Conservation (phyloP, 2,888 invertebrate species). For the Bellardia bayeri region DNA sequence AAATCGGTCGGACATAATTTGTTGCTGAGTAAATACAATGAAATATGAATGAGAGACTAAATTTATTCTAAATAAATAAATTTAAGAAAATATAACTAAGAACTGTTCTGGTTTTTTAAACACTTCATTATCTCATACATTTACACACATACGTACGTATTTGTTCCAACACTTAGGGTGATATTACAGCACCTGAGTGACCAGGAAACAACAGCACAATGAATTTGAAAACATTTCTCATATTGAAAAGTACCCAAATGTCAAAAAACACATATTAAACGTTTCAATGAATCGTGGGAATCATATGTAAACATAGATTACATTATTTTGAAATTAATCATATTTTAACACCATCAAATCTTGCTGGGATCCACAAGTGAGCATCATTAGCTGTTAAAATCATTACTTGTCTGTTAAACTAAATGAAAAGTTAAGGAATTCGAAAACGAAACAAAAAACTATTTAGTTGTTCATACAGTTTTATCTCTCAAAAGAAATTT, state of each 20-base stretch:
- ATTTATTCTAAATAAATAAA: no score
- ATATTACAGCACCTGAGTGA: no score
- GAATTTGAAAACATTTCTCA: no score
- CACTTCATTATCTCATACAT: no score
- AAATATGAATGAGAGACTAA: no score
- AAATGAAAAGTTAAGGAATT: neutral
- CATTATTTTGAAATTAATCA: slow-evolving; percentile 18
- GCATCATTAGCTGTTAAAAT: neutral
- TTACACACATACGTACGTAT: no score
- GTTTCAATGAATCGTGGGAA: neutral
- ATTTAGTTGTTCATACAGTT: neutral
- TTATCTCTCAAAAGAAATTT: slow-evolving; percentile 24
- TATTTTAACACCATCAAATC: neutral
- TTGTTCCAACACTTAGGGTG: no score
- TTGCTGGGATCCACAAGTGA: slow-evolving; percentile 15
- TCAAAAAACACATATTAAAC: no score
- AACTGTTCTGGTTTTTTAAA: neutral
- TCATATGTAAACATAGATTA: neutral
- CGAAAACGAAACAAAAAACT: neutral
- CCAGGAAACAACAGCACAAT: no score
- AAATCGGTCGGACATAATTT: no score
- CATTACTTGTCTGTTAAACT: neutral
- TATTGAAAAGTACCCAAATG: no score
- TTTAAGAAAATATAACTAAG: neutral
- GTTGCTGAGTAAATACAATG: no score